Percentiles rank a stretch among this genome's conserved stretches.
Evolutionary conservation across 2,797 vertebrate genomes (phyloP).

Genomic region (Melanotaenia boesemani): DNA sequence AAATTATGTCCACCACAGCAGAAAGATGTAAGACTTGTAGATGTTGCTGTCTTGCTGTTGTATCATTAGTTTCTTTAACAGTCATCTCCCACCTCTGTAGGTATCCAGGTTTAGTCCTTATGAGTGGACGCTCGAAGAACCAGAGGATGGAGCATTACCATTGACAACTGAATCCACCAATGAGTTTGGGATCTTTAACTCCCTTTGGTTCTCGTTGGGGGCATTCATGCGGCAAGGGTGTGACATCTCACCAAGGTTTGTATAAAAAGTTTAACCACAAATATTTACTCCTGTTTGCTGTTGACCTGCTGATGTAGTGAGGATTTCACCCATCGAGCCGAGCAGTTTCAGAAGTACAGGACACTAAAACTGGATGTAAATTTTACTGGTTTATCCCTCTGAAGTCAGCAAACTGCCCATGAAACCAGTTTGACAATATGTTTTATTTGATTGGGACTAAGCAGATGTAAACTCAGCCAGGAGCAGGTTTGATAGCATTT

Average conservation of each 20-base stretch:
- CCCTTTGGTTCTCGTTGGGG: constrained; percentile 93
- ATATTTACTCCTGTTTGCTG: neutral
- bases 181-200: constrained; percentile 99
- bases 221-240: constrained; percentile 83
- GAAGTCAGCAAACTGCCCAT: no score
- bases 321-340: neutral
- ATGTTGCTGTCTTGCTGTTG: no score
- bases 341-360: neutral
- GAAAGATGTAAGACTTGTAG: no score
- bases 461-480: no score
- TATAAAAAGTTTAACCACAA: constrained; percentile 79
- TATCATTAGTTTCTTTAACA: no score
- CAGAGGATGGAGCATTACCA: constrained; percentile 95
- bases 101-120: constrained; percentile 95
- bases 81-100: constrained; percentile 27
- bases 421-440: no score
- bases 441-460: no score
- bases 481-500: no score
- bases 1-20: no score
- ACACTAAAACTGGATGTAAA: no score
- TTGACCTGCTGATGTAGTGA: no score
- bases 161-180: constrained; percentile 95
- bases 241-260: constrained; percentile 83
- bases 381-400: no score
- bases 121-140: constrained; percentile 98